These are phyloP conservation scores for Nasua narica DNA, from an alignment of 2,797 vertebrate genomes.

Conservation along the genomic window DNA sequence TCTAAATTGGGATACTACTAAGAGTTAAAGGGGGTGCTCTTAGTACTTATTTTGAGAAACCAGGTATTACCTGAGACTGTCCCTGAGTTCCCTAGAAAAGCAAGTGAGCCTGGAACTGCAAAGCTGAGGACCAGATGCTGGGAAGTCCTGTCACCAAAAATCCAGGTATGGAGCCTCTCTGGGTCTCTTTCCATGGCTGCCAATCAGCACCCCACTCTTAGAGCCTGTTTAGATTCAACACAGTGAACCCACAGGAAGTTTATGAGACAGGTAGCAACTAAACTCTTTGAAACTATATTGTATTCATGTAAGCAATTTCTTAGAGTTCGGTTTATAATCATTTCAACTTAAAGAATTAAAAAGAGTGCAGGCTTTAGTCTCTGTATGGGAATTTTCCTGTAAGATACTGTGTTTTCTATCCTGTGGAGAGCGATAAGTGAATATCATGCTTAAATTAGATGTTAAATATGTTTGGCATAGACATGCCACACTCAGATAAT, in stretches of 20 bases:
- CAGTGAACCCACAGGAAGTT: background rate
- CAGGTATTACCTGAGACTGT: background rate
- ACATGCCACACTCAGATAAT: background rate
- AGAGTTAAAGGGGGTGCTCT: background rate
- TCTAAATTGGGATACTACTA: background rate
- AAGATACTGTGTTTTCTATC: background rate
- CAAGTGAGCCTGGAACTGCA: background rate
- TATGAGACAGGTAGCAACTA: background rate
- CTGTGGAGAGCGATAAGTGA: background rate
- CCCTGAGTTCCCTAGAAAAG: background rate
- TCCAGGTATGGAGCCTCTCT: background rate
- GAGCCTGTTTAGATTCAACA: background rate
- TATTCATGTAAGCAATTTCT: background rate
- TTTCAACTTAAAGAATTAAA: background rate
- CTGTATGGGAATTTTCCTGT: background rate
- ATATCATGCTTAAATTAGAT: background rate
- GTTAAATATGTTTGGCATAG: background rate
- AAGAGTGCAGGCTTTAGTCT: background rate
- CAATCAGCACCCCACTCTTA: background rate
- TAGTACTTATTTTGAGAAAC: background rate
- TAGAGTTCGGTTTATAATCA: background rate
- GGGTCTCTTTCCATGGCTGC: background rate
- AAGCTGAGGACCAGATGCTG: background rate
- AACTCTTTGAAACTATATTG: background rate
- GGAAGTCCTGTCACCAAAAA: background rate